Percentiles rank a stretch among this genome's conserved stretches.
Evolutionary conservation across 2,888 invertebrate genomes (phyloP).

Genomic region (Apoda limacodes): DNA sequence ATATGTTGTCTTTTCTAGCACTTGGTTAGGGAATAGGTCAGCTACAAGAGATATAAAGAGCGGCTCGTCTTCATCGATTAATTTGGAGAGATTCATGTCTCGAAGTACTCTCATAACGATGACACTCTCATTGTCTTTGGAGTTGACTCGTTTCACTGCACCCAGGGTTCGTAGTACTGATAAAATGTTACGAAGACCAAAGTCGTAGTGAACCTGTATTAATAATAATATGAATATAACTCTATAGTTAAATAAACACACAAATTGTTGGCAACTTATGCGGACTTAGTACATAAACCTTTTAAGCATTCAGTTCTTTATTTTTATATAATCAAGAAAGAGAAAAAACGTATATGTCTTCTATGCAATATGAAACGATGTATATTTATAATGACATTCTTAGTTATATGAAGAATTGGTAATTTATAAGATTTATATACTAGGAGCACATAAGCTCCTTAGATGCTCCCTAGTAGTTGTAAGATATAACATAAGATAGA

Average conservation of each 20-base stretch:
- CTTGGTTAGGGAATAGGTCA: conserved; percentile 95
- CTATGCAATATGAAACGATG: no score
- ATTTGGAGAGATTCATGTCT: conserved; percentile 97
- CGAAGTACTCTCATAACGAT: conserved; percentile 97
- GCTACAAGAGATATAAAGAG: conserved; percentile 96
- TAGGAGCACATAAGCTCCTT: no score
- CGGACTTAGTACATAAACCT: no score
- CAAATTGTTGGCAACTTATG: neutral
- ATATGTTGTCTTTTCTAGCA: conserved; percentile 90
- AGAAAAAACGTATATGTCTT: no score
- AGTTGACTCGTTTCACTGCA: conserved; percentile 90
- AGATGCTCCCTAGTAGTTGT: no score
- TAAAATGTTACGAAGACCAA: conserved; percentile 93
- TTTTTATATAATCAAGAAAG: no score
- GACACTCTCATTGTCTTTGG: conserved; percentile 93
- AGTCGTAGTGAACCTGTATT: conserved; percentile 93
- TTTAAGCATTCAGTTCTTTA: no score
- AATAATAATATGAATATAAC: conserved; percentile 1
- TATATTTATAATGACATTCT: no score
- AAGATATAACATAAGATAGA: no score
- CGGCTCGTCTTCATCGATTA: conserved; percentile 97
- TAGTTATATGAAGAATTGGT: no score
- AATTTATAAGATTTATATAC: no score
- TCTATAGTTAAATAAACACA: neutral
- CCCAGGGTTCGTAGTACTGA: conserved; percentile 94